These are phyloP conservation scores for Actinostola sp. DNA, from an alignment of 92 coral and sea anemone species.

Conservation along the genomic window DNA sequence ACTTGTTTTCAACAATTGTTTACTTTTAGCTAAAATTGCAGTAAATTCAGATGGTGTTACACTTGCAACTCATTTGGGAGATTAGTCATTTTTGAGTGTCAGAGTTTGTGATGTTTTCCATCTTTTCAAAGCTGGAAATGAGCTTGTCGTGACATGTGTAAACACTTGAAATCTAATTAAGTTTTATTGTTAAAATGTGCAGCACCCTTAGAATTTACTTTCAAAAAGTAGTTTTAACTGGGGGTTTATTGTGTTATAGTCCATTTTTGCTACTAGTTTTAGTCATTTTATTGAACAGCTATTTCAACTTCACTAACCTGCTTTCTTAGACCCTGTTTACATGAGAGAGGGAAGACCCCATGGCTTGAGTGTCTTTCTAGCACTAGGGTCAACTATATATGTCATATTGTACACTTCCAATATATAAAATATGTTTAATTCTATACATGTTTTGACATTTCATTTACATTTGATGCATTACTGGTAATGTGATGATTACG, in stretches of 20 bases:
- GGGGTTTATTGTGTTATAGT: too few species aligned
- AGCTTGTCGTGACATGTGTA: background rate
- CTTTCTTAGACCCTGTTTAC: too few species aligned
- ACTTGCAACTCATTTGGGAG: background rate
- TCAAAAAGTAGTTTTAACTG: background rate
- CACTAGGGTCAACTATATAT: too few species aligned
- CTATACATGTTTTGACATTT: too few species aligned
- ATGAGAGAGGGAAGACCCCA: too few species aligned
- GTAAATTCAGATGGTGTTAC: background rate
- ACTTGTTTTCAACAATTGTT: background rate
- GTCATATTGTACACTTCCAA: too few species aligned
- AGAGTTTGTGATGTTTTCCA: background rate
- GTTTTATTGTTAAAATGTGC: constrained; percentile 1
- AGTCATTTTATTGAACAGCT: background rate
- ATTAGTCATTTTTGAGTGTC: background rate
- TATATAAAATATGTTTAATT: too few species aligned
- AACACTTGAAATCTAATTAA: constrained; percentile 25
- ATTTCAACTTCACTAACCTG: background rate
- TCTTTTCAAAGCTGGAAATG: background rate
- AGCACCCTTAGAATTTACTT: too few species aligned
- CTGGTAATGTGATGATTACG: too few species aligned
- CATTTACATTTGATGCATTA: too few species aligned
- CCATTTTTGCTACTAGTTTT: too few species aligned
- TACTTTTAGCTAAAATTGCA: background rate
- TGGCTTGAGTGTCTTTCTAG: too few species aligned